A percentile compares a stretch with the other conserved stretches of the same genome.
These are phyloP conservation scores for Ashinkailepas kermadecensis DNA, from an alignment of 2,888 invertebrate genomes.

Conservation along the genomic window DNA sequence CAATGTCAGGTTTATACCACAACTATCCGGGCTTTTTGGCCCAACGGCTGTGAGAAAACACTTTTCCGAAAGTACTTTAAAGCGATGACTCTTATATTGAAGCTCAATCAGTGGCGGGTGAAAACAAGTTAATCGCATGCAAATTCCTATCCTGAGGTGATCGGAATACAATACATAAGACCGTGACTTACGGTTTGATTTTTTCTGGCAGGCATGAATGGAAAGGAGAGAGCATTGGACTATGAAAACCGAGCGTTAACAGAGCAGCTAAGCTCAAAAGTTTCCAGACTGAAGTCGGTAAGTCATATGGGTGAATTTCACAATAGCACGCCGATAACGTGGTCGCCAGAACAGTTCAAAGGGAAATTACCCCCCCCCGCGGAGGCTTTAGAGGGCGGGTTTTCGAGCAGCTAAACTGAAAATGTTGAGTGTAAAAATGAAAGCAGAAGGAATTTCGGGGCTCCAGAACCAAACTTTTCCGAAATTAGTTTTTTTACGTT, in stretches of 20 bases:
- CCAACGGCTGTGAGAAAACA: not conserved
- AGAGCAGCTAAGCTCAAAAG: conserved; percentile 26
- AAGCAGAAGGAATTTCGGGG: no score
- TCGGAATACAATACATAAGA: no score
- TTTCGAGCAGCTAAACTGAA: no score
- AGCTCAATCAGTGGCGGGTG: no score
- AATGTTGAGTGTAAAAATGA: no score
- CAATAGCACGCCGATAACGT: not conserved
- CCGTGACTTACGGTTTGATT: no score
- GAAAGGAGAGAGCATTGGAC: conserved; percentile 26
- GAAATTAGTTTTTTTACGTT: no score
- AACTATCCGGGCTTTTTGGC: not conserved
- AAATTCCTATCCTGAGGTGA: no score
- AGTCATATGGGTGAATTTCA: not conserved
- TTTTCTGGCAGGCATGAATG: not conserved
- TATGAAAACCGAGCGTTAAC: conserved; percentile 23
- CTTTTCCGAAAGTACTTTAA: not conserved
- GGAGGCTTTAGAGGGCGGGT: not conserved
- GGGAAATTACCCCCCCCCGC: not conserved
- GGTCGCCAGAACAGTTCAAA: not conserved
- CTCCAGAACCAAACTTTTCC: no score
- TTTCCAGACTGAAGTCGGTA: conserved; percentile 28
- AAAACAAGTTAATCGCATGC: no score
- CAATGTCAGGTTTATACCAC: no score
- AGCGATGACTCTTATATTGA: not conserved